phyloP scores from a whole-genome alignment of 2,113 vertebrate genomes.

The Percopsis transmontana region DNA sequence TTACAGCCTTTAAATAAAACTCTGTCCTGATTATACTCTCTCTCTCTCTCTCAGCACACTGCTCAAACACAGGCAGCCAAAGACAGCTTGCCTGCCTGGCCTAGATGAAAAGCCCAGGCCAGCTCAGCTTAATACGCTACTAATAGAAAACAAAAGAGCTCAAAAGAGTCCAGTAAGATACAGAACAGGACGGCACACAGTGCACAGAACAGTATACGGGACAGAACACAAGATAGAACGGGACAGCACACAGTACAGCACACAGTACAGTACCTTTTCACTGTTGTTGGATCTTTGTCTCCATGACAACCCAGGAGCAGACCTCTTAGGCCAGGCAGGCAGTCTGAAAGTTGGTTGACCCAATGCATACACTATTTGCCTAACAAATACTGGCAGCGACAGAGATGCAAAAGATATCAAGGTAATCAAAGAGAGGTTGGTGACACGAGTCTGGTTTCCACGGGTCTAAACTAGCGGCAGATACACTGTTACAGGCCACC shows the following conservation, averaged over 20 bases:
- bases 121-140: constrained; percentile 9
- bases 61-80: constrained; percentile 47
- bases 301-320: constrained; percentile 2
- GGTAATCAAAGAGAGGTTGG: constrained; percentile 19
- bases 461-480: constrained; percentile 1
- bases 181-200: neutral
- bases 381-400: constrained; percentile 62
- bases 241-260: neutral
- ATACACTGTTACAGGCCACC: constrained; percentile 3
- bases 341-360: constrained; percentile 33
- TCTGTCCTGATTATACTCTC: constrained; percentile 74
- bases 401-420: constrained; percentile 62
- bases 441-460: constrained; percentile 7
- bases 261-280: neutral
- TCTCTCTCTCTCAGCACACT: constrained; percentile 40
- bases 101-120: constrained; percentile 57
- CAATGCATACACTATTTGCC: constrained; percentile 60
- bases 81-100: constrained; percentile 51
- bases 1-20: constrained; percentile 80
- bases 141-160: neutral
- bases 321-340: constrained; percentile 6
- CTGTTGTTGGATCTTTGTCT: neutral
- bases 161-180: neutral
- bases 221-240: neutral
- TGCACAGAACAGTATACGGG: neutral